phyloP scores from a whole-genome alignment of 2,888 invertebrate genomes.

The Cheilosia scutellata region DNA sequence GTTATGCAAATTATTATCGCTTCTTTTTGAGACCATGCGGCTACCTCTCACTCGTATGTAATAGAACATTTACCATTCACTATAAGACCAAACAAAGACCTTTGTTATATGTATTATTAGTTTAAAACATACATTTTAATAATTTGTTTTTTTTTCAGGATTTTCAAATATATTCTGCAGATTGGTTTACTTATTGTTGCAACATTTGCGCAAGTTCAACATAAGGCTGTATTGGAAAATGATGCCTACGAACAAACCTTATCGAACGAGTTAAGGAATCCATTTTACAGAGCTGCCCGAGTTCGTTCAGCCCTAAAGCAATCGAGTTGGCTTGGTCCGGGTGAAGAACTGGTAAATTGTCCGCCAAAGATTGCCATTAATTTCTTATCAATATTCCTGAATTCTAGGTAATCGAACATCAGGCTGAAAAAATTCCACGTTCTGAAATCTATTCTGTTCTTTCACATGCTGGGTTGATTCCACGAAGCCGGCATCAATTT shows the following conservation, averaged over 20 bases:
- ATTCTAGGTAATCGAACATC: conserved; percentile 86
- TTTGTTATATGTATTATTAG: no score
- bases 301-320: conserved; percentile 85
- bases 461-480: conserved; percentile 87
- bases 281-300: conserved; percentile 86
- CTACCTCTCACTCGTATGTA: no score
- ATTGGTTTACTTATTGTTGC: conserved; percentile 35
- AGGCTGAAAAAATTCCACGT: conserved; percentile 87
- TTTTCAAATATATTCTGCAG: conserved; percentile 12
- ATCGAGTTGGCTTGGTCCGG: conserved; percentile 87
- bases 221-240: conserved; percentile 86
- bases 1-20: no score
- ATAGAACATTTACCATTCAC: no score
- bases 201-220: conserved; percentile 82
- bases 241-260: conserved; percentile 86
- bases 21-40: no score
- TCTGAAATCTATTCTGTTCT: conserved; percentile 87
- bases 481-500: conserved; percentile 78
- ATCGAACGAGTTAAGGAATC: conserved; percentile 86
- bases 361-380: not conserved
- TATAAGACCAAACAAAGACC: no score
- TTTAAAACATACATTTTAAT: not conserved
- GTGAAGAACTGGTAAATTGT: conserved; percentile 86
- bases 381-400: not conserved
- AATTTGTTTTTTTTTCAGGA: not conserved